A percentile compares a stretch with the other conserved stretches of the same genome.
Conservation (phyloP, 2,113 vertebrate species). For the Eleginops maclovinus region DNA sequence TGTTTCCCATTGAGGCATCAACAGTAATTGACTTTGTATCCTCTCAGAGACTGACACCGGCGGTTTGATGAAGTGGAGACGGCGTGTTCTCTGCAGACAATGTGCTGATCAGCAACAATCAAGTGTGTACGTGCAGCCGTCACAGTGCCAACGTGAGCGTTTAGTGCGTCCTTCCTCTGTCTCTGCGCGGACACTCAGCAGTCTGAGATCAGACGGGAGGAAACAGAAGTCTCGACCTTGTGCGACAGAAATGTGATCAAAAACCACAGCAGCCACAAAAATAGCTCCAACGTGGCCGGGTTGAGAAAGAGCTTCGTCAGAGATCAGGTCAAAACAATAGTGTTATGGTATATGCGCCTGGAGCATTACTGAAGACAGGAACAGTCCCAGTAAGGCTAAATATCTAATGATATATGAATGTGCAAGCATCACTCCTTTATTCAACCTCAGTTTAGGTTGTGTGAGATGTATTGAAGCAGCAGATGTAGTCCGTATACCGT, state of each 20-base stretch:
- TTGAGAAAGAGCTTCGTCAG: neutral
- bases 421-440: too few species aligned
- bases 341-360: neutral
- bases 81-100: conserved; percentile 11
- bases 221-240: conserved; percentile 55
- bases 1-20: neutral
- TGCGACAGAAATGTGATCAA: conserved; percentile 26
- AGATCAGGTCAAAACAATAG: neutral
- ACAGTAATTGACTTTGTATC: conserved; percentile 12
- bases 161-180: conserved; percentile 41
- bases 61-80: conserved; percentile 24
- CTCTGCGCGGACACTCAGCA: conserved; percentile 36
- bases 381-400: too few species aligned
- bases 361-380: too few species aligned
- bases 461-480: too few species aligned
- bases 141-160: conserved; percentile 28
- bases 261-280: conserved; percentile 35
- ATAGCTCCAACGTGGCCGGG: conserved; percentile 15
- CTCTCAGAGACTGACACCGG: neutral
- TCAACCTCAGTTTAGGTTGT: too few species aligned
- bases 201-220: conserved; percentile 34
- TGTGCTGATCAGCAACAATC: conserved; percentile 53
- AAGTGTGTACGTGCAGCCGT: conserved; percentile 14
- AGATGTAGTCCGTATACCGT: too few species aligned
- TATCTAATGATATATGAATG: too few species aligned